A percentile compares a stretch with the other conserved stretches of the same genome.
Evolutionary conservation across 2,797 vertebrate genomes (phyloP).

Genomic region (Pipistrellus kuhlii): DNA sequence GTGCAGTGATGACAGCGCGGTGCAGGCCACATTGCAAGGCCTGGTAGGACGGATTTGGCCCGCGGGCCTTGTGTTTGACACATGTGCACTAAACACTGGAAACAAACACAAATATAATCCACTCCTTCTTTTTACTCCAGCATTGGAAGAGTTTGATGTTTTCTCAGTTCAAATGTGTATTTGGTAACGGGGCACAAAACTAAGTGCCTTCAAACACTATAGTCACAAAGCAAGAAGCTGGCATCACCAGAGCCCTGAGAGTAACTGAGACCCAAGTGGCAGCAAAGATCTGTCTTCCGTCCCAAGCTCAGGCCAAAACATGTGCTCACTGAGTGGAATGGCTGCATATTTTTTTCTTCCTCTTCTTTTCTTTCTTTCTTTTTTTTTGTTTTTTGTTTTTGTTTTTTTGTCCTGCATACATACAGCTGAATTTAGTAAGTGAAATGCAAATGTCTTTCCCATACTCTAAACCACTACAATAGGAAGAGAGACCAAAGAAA

Average conservation of each 20-base stretch:
- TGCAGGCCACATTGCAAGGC: too few relatives aligned
- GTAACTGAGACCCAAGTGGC: not conserved
- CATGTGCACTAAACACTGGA: too few relatives aligned
- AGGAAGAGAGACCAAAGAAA: constrained; percentile 44
- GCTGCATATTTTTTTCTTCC: not conserved
- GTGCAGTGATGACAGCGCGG: too few relatives aligned
- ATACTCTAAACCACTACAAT: constrained; percentile 25
- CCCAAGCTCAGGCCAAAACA: not conserved
- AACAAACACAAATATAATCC: not conserved
- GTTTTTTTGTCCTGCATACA: not conserved
- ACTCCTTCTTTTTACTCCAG: not conserved
- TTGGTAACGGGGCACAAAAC: not conserved
- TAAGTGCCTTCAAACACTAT: not conserved
- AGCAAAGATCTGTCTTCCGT: not conserved
- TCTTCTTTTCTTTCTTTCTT: not conserved
- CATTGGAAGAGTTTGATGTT: constrained; percentile 48
- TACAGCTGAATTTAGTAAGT: not conserved
- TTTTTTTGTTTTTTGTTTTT: not conserved
- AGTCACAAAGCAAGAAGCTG: not conserved
- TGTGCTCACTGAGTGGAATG: not conserved
- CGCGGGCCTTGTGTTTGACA: too few relatives aligned
- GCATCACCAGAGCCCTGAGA: not conserved
- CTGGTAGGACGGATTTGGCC: too few relatives aligned
- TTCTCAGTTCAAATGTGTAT: constrained; percentile 48
- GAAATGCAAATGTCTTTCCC: not conserved